phyloP scores from a whole-genome alignment of 2,888 invertebrate species.

The Thereva unica region DNA sequence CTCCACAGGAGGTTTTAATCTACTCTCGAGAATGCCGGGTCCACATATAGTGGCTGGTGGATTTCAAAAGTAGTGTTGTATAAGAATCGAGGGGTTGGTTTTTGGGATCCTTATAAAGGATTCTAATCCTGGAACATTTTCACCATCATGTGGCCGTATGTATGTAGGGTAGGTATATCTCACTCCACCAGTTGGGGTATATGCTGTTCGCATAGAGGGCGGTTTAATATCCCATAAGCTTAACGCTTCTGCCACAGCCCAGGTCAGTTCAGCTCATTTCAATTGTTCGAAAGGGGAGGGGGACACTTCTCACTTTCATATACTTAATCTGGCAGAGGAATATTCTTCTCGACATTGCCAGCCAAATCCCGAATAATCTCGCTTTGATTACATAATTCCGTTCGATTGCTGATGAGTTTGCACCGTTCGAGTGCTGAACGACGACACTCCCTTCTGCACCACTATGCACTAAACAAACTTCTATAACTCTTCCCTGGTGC shows the following conservation, averaged over 20 bases:
- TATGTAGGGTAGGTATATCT: neutral
- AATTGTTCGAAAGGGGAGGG: neutral
- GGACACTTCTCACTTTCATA: too few species aligned
- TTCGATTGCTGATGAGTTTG: conserved; percentile 37
- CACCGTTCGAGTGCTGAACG: conserved; percentile 24
- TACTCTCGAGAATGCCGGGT: conserved; percentile 37
- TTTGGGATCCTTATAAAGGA: conserved; percentile 25
- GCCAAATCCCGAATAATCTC: conserved; percentile 35
- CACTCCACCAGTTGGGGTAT: neutral
- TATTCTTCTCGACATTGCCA: conserved; percentile 9
- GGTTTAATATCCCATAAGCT: conserved; percentile 20
- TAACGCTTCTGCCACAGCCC: neutral
- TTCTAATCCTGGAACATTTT: conserved; percentile 26
- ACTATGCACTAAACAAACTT: conserved; percentile 7
- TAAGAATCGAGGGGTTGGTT: conserved; percentile 18
- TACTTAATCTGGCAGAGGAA: neutral
- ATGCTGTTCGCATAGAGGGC: neutral
- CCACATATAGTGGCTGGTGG: neutral
- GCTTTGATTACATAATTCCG: conserved; percentile 41
- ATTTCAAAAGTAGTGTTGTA: neutral
- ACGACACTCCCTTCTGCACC: conserved; percentile 32
- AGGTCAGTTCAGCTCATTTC: conserved; percentile 11
- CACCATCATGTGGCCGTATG: conserved; percentile 14
- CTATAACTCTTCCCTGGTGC: neutral
- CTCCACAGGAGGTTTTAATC: conserved; percentile 58